Conservation (phyloP, 2,888 invertebrate species). For the Aspidapion aeneum region DNA sequence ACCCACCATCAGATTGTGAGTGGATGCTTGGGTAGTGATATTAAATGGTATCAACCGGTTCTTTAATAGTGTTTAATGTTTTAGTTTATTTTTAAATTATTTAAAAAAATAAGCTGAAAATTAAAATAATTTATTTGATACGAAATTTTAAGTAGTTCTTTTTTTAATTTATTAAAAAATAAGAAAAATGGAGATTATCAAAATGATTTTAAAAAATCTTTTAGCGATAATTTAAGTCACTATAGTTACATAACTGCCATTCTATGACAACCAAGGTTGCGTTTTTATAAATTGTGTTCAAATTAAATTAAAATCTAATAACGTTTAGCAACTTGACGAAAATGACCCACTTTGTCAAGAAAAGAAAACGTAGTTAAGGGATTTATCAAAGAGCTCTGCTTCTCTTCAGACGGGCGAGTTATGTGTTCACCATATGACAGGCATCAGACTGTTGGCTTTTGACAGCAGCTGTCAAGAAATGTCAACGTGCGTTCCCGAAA, state of each 20-base stretch:
- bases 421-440: conserved; percentile 90
- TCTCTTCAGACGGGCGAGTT: conserved; percentile 84
- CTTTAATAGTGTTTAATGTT: conserved; percentile 38
- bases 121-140: no score
- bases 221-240: no score
- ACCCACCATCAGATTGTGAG: conserved; percentile 82
- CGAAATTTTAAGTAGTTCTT: no score
- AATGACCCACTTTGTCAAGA: conserved; percentile 78
- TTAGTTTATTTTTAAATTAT: no score
- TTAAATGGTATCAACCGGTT: conserved; percentile 84
- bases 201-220: no score
- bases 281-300: no score
- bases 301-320: no score
- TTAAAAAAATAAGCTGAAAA: no score
- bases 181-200: no score
- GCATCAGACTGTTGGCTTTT: conserved; percentile 81
- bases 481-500: conserved; percentile 60
- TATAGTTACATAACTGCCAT: no score
- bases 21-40: conserved; percentile 84
- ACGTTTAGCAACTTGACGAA: conserved; percentile 71
- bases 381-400: conserved; percentile 90
- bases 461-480: conserved; percentile 75
- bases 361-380: conserved; percentile 87
- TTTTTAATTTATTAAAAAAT: no score
- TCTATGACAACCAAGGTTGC: no score